A percentile compares a stretch with the other conserved stretches of the same genome.
phyloP scores from a whole-genome alignment of 2,113 vertebrate species.

The Tachysurus vachellii region DNA sequence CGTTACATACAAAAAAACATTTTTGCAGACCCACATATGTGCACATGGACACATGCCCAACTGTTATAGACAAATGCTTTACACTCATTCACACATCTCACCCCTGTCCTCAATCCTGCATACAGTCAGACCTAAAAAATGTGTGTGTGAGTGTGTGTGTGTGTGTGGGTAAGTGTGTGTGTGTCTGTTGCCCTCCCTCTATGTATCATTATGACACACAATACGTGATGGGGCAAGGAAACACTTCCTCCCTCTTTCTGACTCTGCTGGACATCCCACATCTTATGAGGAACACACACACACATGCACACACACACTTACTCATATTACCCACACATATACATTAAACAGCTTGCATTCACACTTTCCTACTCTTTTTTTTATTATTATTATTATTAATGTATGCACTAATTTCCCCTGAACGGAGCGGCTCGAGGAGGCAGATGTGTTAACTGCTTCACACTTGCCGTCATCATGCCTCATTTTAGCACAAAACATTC shows the following conservation, averaged over 20 bases:
- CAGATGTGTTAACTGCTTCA: constrained; percentile 33
- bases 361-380: constrained; percentile 12
- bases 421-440: neutral
- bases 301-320: constrained; percentile 32
- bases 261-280: constrained; percentile 40
- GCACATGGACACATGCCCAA: neutral
- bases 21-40: neutral
- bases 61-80: neutral
- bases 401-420: neutral
- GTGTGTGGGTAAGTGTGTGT: too few relatives aligned
- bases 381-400: neutral
- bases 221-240: constrained; percentile 32
- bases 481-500: neutral
- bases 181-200: neutral
- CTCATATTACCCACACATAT: constrained; percentile 25
- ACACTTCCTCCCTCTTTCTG: constrained; percentile 37
- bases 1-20: neutral
- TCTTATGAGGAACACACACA: constrained; percentile 12
- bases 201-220: constrained; percentile 39
- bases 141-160: neutral
- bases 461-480: neutral
- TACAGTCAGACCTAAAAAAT: neutral
- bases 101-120: neutral
- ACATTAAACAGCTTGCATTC: constrained; percentile 12
- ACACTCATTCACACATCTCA: neutral